A percentile compares a stretch with the other conserved stretches of the same genome.
Conservation (phyloP, 2,888 invertebrate genomes). For the Melinaea menophilus region DNA sequence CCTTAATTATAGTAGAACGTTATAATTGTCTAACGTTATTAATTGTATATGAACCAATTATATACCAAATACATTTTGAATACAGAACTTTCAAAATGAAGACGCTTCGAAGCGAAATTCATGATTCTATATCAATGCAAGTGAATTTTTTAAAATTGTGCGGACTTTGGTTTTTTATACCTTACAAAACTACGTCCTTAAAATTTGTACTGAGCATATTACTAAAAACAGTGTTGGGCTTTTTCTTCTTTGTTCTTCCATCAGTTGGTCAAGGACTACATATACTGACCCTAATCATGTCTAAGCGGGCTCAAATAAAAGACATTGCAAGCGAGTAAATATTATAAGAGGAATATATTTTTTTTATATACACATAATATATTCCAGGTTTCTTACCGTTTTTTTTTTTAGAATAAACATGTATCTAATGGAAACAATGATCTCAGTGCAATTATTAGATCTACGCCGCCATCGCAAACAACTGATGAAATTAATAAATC, state of each 20-base stretch:
- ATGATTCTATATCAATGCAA: constrained; percentile 1
- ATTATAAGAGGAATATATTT: background rate
- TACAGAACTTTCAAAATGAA: constrained; percentile 1
- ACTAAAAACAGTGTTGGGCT: background rate
- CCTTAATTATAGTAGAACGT: background rate
- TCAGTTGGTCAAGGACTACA: background rate
- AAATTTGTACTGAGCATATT: background rate
- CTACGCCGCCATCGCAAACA: background rate
- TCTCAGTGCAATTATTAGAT: constrained; percentile 3
- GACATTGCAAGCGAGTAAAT: constrained; percentile 2
- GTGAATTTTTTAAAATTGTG: background rate
- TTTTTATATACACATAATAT: background rate
- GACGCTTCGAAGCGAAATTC: background rate
- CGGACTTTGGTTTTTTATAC: constrained; percentile 1
- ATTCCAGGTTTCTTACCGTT: background rate
- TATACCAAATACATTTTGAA: background rate
- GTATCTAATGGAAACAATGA: background rate
- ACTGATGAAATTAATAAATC: background rate
- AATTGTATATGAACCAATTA: background rate
- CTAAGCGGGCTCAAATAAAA: background rate
- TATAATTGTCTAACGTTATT: background rate
- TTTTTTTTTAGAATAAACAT: constrained; percentile 2
- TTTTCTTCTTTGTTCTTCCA: background rate
- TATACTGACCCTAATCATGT: background rate
- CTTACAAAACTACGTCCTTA: background rate